phyloP scores from a whole-genome alignment of 2,797 vertebrate species.

The Enteromius radiatus region DNA sequence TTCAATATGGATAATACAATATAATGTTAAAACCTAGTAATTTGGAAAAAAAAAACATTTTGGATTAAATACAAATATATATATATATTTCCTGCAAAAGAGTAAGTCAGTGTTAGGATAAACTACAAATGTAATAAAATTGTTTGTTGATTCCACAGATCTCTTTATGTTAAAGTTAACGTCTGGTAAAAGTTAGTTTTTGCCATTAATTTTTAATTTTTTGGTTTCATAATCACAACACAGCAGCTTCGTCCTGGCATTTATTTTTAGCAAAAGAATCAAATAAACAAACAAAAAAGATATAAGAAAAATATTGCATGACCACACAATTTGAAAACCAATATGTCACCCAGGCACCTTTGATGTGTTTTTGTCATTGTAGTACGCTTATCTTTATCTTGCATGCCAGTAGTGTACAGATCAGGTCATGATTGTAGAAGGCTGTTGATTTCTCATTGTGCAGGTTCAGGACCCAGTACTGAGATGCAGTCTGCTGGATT shows the following conservation, averaged over 20 bases:
- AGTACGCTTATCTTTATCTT: not conserved
- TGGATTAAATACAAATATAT: not conserved
- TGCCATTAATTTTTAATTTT: not conserved
- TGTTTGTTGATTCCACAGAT: not conserved
- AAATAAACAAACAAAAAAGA: not conserved
- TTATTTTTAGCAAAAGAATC: not conserved
- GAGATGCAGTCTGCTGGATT: constrained; percentile 33
- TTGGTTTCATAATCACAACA: not conserved
- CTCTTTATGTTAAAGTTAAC: not conserved
- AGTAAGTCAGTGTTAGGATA: not conserved
- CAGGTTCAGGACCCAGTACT: constrained; percentile 11
- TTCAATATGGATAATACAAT: not conserved
- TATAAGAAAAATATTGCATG: not conserved
- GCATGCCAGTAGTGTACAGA: not conserved
- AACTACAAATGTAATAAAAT: not conserved
- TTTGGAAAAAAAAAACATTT: not conserved
- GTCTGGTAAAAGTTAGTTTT: too few species aligned
- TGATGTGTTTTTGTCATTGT: not conserved
- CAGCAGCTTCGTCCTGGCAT: not conserved
- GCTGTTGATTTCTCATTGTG: constrained; percentile 8
- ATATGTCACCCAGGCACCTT: not conserved
- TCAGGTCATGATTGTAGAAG: not conserved
- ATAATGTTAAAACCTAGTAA: not conserved
- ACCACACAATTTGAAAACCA: not conserved
- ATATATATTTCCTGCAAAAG: not conserved